phyloP scores from a whole-genome alignment of 2,113 vertebrate genomes.

The Macrotis lagotis region DNA sequence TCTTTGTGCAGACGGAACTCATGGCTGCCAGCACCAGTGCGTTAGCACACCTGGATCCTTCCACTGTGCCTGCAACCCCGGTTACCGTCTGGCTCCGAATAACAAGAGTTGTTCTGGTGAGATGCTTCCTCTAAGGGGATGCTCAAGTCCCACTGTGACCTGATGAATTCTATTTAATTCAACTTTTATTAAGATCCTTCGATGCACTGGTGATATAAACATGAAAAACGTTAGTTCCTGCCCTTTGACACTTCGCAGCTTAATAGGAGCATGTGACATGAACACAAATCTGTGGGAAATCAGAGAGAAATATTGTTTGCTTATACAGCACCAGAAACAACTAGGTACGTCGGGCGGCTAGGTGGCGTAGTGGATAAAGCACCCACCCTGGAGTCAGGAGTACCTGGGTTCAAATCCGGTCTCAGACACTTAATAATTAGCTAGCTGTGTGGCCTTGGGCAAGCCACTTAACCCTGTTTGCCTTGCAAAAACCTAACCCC shows the following conservation, averaged over 20 bases:
- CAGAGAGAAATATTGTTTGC: background rate
- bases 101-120: constrained; percentile 91
- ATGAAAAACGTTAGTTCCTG: background rate
- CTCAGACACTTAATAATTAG: too few relatives aligned
- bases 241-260: background rate
- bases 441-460: too few relatives aligned
- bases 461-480: too few relatives aligned
- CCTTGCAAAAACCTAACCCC: too few relatives aligned
- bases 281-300: background rate
- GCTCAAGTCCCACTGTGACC: background rate
- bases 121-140: background rate
- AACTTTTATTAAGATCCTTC: background rate
- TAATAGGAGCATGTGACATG: background rate
- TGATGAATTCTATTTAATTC: background rate
- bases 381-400: background rate
- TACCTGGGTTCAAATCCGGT: too few relatives aligned
- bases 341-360: background rate
- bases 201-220: background rate
- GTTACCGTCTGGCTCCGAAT: constrained; percentile 89
- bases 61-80: constrained; percentile 90
- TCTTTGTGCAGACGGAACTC: constrained; percentile 87
- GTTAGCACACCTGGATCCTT: constrained; percentile 88
- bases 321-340: background rate
- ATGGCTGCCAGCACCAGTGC: constrained; percentile 94
- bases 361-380: too few relatives aligned